These are phyloP conservation scores for Cydia splendana DNA, from an alignment of 1,140 invertebrate species.

Conservation along the genomic window DNA sequence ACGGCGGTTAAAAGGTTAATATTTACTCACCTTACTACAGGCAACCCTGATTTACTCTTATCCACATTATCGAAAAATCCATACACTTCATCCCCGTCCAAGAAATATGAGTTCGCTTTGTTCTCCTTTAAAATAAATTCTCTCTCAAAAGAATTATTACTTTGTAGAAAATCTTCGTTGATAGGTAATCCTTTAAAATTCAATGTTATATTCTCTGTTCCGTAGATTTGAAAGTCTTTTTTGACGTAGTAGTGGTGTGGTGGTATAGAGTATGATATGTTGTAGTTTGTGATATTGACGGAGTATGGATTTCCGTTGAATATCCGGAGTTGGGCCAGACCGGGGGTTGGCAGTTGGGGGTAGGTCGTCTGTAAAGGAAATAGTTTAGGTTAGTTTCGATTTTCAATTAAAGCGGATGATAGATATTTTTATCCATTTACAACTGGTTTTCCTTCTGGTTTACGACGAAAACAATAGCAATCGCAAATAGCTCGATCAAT, in stretches of 20 bases:
- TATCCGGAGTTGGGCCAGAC: conserved; percentile 84
- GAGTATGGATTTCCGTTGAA: conserved; percentile 82
- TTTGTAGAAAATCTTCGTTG: conserved; percentile 34
- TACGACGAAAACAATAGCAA: too few species aligned
- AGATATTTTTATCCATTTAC: too few species aligned
- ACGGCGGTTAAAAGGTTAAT: neutral
- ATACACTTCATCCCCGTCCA: conserved; percentile 46
- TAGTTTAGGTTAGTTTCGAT: neutral
- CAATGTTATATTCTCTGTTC: conserved; percentile 45
- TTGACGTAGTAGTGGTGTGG: conserved; percentile 53
- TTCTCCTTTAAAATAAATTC: conserved; percentile 55
- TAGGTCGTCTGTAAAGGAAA: conserved; percentile 82
- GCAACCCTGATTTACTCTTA: conserved; percentile 68
- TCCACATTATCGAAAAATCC: conserved; percentile 61
- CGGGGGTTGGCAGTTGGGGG: conserved; percentile 81
- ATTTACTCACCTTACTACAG: conserved; percentile 58
- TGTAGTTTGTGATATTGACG: conserved; percentile 52
- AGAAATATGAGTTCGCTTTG: conserved; percentile 57
- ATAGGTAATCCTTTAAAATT: conserved; percentile 54
- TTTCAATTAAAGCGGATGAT: too few species aligned
- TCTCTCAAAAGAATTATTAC: conserved; percentile 32
- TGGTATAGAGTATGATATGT: conserved; percentile 54
- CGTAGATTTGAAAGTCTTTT: conserved; percentile 47
- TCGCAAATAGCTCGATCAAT: too few species aligned
- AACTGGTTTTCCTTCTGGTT: too few species aligned